Conservation (phyloP, 2,113 vertebrate genomes). For the Lanius ludovicianus region DNA sequence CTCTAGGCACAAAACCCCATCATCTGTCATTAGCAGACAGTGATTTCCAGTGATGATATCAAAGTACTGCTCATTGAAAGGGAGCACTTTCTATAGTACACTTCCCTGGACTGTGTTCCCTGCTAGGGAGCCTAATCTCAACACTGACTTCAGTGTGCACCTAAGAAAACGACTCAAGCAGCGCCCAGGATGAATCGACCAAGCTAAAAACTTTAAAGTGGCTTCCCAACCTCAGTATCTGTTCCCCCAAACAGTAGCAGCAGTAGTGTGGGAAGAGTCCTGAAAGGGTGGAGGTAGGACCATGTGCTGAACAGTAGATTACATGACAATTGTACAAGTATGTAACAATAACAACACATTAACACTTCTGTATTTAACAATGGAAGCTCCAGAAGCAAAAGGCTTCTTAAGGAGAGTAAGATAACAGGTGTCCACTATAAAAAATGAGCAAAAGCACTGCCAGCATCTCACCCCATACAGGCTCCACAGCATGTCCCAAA, state of each 20-base stretch:
- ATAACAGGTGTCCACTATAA: neutral
- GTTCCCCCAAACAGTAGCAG: neutral
- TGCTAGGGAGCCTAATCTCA: neutral
- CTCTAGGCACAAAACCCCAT: neutral
- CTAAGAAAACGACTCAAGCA: neutral
- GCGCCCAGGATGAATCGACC: neutral
- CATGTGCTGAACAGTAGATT: neutral
- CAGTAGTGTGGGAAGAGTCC: neutral
- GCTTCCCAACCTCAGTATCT: neutral
- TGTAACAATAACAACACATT: neutral
- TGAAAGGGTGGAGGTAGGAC: conserved; percentile 6
- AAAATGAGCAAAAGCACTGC: neutral
- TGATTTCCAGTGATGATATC: neutral
- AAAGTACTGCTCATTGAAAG: neutral
- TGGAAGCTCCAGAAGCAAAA: neutral
- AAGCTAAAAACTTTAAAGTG: neutral
- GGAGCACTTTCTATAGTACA: neutral
- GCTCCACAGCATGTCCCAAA: neutral
- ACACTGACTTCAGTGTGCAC: neutral
- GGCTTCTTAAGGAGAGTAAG: neutral
- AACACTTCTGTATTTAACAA: neutral
- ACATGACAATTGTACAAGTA: neutral
- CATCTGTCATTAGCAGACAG: neutral
- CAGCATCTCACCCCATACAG: neutral
- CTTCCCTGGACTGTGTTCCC: neutral